Evolutionary conservation across 1,140 invertebrate species (phyloP), one percentile per base, ranked within the genome.

Genomic region (Onthophagus taurus): DNA sequence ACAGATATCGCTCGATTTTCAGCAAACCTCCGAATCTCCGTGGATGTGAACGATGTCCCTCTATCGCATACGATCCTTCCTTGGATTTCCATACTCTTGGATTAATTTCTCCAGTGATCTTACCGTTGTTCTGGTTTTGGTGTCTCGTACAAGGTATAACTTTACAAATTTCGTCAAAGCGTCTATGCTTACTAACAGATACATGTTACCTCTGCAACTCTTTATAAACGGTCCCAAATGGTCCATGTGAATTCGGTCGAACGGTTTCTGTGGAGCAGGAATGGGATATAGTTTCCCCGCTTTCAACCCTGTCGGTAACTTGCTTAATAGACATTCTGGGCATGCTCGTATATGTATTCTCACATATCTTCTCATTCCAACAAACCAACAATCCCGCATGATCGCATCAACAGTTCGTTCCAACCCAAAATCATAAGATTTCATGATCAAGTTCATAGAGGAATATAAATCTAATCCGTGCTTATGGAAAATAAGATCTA

Each of bases 141-240:
- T 35, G 4, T 16, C 17, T 35, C 4, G 33, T 12, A 35, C 16
- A 5, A 19, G 6, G 9, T 38, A 23, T 19, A 38, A 12, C 12
- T 30, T 29, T 4, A 49, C 35, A 34, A 18, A 65, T 47, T 63
- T 65, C 0, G 52, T 61, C 35, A 55, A 67, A 0, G 59, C 55
- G n/a, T 67, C 64, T 0, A 67, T 47, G 0, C 52, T 48, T 0
- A 64, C 63, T 8, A 68, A 42, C 18, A 65, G 48, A 41, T 63
- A 49, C 16, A 24, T 49, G 24, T 57, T 53, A 30, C 41, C 34
- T 18, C 24, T 37, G 2, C 14, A 54, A 30, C 51, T 55, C 14
- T 46, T 58, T 18, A 57, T 45, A 46, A 55, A 63, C 3, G 53
- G 56, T 1, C 58, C 58, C 9, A 61, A 31, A 35, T 58, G 53